A percentile compares a stretch with the other conserved stretches of the same genome.
Evolutionary conservation across 2,888 invertebrate genomes (phyloP).

Genomic region (Nebria salina): DNA sequence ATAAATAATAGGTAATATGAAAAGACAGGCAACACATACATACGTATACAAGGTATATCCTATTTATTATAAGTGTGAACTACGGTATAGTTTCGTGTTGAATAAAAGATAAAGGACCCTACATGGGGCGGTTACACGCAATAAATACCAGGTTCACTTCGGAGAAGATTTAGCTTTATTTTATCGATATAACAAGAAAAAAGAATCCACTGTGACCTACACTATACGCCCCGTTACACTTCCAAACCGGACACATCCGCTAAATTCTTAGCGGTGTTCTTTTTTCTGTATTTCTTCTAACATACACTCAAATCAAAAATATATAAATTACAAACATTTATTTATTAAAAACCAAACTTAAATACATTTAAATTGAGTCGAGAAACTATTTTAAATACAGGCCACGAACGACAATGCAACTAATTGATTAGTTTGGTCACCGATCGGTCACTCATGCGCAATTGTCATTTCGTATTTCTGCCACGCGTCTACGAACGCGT

Average conservation of each 20-base stretch:
- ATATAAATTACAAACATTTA: no score
- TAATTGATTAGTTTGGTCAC: no score
- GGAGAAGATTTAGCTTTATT: neutral
- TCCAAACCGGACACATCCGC: neutral
- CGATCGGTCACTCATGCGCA: no score
- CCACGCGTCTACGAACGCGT: no score
- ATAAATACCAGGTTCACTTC: neutral
- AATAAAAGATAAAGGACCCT: slow-evolving; percentile 1
- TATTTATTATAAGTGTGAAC: neutral
- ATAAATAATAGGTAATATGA: no score
- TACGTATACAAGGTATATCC: neutral
- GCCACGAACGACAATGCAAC: no score
- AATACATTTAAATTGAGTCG: no score
- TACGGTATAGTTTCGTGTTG: neutral
- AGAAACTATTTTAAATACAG: no score
- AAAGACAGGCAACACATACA: no score
- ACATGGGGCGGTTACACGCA: neutral
- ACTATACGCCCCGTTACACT: neutral
- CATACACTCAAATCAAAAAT: neutral
- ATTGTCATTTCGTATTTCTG: no score
- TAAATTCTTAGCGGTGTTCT: neutral
- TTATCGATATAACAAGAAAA: neutral
- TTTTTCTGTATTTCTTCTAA: neutral
- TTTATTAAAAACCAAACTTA: no score
- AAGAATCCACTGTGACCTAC: neutral